Evolutionary conservation across 2,113 vertebrate species (phyloP).

Genomic region (Australoheros scitulus): DNA sequence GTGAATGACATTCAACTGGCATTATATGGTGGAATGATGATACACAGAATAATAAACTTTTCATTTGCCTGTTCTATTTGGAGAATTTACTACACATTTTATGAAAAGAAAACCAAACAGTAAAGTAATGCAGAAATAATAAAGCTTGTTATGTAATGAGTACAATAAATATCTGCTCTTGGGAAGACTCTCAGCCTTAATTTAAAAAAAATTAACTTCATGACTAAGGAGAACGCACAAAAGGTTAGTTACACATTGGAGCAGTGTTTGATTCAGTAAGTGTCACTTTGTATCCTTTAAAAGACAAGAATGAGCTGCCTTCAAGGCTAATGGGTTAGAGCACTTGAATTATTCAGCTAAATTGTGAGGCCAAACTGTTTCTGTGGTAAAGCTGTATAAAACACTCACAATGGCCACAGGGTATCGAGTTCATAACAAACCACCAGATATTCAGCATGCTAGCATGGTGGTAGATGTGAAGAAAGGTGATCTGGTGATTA

Average conservation of each 20-base stretch:
- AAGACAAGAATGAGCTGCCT: conserved; percentile 17
- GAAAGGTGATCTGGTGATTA: conserved; percentile 94
- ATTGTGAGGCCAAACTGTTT: conserved; percentile 7
- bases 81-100: not conserved
- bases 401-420: conserved; percentile 96
- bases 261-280: not conserved
- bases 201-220: not conserved
- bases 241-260: not conserved
- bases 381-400: conserved; percentile 14
- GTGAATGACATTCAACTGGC: not conserved
- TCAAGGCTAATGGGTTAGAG: conserved; percentile 7
- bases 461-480: conserved; percentile 95
- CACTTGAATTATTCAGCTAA: conserved; percentile 58
- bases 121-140: conserved; percentile 13
- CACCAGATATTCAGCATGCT: conserved; percentile 98
- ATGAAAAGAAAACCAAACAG: not conserved
- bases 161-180: no score
- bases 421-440: conserved; percentile 99
- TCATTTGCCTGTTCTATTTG: not conserved
- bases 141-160: not conserved
- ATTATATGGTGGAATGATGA: not conserved
- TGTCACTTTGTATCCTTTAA: conserved; percentile 28
- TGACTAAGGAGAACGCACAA: not conserved
- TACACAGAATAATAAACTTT: not conserved
- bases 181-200: no score